Evolutionary conservation across 2,797 vertebrate genomes (phyloP).

Genomic region (Phyllotis vaccarum): DNA sequence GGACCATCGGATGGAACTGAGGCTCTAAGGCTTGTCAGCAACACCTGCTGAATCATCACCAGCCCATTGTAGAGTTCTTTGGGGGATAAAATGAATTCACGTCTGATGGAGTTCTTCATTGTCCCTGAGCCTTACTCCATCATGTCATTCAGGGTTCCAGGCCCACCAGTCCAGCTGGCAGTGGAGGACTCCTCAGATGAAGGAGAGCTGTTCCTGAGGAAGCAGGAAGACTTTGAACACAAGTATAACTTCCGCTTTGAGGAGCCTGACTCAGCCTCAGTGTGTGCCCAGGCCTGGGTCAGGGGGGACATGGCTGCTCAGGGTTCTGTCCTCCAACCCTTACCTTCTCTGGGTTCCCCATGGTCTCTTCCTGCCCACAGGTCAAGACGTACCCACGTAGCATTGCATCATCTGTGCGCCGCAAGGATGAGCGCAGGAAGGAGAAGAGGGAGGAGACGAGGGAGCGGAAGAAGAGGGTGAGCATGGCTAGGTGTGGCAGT

Average conservation of each 20-base stretch:
- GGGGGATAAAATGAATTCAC: neutral
- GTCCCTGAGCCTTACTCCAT: neutral
- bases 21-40: neutral
- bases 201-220: conserved; percentile 92
- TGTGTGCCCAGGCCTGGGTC: conserved; percentile 83
- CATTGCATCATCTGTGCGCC: conserved; percentile 93
- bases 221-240: conserved; percentile 94
- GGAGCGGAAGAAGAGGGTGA: conserved; percentile 92
- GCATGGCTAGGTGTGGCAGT: neutral
- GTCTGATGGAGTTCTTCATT: neutral
- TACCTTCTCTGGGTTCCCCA: neutral
- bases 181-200: conserved; percentile 94
- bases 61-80: neutral
- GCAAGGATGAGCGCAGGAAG: conserved; percentile 93
- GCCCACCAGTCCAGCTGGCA: conserved; percentile 88
- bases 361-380: conserved; percentile 64
- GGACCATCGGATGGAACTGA: too few relatives aligned
- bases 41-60: neutral
- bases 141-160: conserved; percentile 86
- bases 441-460: conserved; percentile 91
- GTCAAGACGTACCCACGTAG: conserved; percentile 93
- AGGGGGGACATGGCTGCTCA: neutral
- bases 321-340: neutral
- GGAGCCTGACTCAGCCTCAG: conserved; percentile 90
- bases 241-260: conserved; percentile 96